Evolutionary conservation across 2,797 vertebrate species (phyloP).

Genomic region (Toxotes lorentzi): DNA sequence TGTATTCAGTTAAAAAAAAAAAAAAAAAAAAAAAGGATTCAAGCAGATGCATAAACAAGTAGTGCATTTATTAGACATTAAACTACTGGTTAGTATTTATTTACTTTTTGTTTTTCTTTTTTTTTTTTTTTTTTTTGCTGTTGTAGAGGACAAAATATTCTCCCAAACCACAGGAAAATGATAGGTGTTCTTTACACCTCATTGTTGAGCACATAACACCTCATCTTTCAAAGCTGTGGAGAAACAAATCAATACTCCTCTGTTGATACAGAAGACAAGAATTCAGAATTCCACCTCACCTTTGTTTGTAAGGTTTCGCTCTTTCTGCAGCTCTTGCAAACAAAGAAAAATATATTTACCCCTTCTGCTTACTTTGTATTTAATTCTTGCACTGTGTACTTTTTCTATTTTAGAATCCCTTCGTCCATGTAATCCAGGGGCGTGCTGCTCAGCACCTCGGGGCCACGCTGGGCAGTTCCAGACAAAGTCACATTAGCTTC

Average conservation of each 20-base stretch:
- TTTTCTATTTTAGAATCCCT: conserved; percentile 53
- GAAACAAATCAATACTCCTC: conserved; percentile 62
- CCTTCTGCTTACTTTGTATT: conserved; percentile 28
- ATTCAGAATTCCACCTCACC: conserved; percentile 39
- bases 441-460: conserved; percentile 44
- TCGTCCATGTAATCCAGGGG: conserved; percentile 66
- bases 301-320: conserved; percentile 33
- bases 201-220: conserved; percentile 47
- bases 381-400: conserved; percentile 50
- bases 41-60: no score
- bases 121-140: background rate
- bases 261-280: conserved; percentile 35
- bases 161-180: conserved; percentile 37
- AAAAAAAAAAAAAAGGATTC: no score
- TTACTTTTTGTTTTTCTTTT: background rate
- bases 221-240: conserved; percentile 51
- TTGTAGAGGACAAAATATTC: conserved; percentile 1
- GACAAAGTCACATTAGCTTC: conserved; percentile 80
- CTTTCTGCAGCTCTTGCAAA: conserved; percentile 48
- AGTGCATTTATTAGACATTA: background rate
- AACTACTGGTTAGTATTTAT: background rate
- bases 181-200: conserved; percentile 38
- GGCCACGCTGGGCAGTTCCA: conserved; percentile 54
- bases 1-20: no score
- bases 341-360: conserved; percentile 15